Conservation (phyloP, 2,113 vertebrate species). For the Callochromis pleurospilus region DNA sequence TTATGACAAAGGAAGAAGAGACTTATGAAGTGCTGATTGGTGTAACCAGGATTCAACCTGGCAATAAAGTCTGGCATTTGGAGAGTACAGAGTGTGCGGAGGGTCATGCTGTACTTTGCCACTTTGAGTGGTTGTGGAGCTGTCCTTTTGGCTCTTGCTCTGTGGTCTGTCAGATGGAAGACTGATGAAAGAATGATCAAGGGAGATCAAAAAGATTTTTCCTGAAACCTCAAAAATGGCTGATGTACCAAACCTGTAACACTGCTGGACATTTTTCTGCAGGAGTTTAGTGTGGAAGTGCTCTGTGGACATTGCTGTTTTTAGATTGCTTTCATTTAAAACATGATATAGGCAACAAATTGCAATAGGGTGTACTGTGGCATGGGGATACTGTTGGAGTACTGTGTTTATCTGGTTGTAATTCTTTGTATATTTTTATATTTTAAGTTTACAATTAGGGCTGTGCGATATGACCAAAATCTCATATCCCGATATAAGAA, state of each 20-base stretch:
- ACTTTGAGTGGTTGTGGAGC: conserved; percentile 17
- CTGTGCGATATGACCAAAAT: not conserved
- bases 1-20: conserved; percentile 26
- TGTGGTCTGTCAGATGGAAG: conserved; percentile 42
- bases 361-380: not conserved
- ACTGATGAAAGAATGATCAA: conserved; percentile 34
- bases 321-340: not conserved
- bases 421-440: not conserved
- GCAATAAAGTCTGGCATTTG: conserved; percentile 71
- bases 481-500: not conserved
- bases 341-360: not conserved
- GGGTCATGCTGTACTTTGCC: conserved; percentile 8
- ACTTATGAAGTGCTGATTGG: conserved; percentile 51
- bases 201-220: conserved; percentile 43
- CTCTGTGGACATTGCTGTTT: not conserved
- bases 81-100: conserved; percentile 26
- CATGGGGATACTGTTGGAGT: not conserved
- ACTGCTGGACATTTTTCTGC: not conserved
- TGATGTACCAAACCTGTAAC: not conserved
- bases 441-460: not conserved
- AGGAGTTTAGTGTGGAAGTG: not conserved
- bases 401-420: not conserved
- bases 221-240: conserved; percentile 18
- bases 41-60: conserved; percentile 45
- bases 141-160: conserved; percentile 45